Conservation (phyloP, 2,797 vertebrate species). For the Rhodeus uyekii region DNA sequence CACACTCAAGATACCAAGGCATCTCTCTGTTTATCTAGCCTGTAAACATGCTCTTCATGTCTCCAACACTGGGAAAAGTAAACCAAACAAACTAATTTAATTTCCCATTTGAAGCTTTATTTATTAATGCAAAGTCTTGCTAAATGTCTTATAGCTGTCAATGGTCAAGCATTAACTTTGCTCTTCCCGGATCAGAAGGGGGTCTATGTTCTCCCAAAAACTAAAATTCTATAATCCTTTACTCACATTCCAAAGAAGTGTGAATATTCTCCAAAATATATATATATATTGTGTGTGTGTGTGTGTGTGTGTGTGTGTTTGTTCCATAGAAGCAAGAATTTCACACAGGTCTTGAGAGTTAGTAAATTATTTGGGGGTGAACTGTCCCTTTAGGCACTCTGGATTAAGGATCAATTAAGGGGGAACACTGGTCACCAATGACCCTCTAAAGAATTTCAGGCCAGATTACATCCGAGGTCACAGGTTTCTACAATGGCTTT, state of each 20-base stretch:
- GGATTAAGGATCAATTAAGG: slow-evolving; percentile 57
- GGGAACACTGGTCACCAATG: slow-evolving; percentile 57
- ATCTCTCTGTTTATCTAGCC: slow-evolving; percentile 59
- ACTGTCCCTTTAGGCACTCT: background rate
- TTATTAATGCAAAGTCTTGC: no score
- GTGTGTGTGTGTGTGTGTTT: no score
- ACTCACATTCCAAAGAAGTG: background rate
- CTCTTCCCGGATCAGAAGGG: background rate
- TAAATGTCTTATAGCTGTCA: no score
- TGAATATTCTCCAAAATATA: no score
- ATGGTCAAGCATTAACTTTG: background rate
- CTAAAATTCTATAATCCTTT: background rate
- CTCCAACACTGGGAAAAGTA: slow-evolving; percentile 17
- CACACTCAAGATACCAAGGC: slow-evolving; percentile 29
- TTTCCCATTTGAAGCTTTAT: slow-evolving; percentile 6
- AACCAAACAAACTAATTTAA: background rate
- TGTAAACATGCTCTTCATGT: slow-evolving; percentile 56
- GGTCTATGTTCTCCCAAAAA: background rate
- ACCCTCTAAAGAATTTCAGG: slow-evolving; percentile 53
- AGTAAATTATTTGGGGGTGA: background rate
- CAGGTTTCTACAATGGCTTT: slow-evolving; percentile 32
- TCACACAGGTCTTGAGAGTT: background rate
- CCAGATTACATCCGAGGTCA: slow-evolving; percentile 21
- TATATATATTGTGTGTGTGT: no score
- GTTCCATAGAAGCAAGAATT: background rate